Base-by-base conservation (phyloP, 2,797 vertebrate genomes). In the Pangasius larnaudii region DNA sequence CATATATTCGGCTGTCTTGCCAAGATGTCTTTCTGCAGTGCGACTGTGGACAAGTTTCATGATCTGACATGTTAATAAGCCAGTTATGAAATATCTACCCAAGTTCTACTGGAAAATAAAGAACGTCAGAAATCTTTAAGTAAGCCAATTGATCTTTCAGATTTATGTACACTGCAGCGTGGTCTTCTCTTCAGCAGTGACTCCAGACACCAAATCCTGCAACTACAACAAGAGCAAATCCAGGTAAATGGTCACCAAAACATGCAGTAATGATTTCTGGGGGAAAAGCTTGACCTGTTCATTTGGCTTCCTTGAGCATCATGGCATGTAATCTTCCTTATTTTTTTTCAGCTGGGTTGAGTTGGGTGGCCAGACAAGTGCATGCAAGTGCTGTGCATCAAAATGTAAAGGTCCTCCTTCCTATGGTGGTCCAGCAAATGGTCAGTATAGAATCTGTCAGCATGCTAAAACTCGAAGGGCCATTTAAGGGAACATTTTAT, bases 101-200 rank as follows among this genome's bases (percentile, higher is more conserved):
- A 24, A 69, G 33, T 69, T 69, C 14, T 5, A 18, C 16, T 69
- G 33, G 33, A 69, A 67, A 69, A 42, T 30, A 69, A 46, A 46
- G 42, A 46, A 67, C 1, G 30, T 5, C 14, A 1, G 65, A 72
- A 42, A 42, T 42, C 2, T 8, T 42, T 24, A 72, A 24, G 19
- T 49, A 46, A 75, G 2, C 0, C 3, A 16, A 49, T 8, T 24
- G 56, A 13, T 24, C 78, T 49, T 56, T 33, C 80, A 96, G 96
- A 24, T 92, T 11, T 94, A 94, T 42, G 9, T 96, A 88, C 95
- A 95, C 88, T 96, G 96, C 18, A 94, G 84, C 7, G 90, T 94
- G 53, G 16, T 93, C 7, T n/a, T 95, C 63, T 92, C 93, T 36
- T 86, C 88, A 71, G 90, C 89, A 2, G 36, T 94, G 74, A 93